Conservation (phyloP, 2,888 invertebrate genomes). For the Drosophila eohydei region DNA sequence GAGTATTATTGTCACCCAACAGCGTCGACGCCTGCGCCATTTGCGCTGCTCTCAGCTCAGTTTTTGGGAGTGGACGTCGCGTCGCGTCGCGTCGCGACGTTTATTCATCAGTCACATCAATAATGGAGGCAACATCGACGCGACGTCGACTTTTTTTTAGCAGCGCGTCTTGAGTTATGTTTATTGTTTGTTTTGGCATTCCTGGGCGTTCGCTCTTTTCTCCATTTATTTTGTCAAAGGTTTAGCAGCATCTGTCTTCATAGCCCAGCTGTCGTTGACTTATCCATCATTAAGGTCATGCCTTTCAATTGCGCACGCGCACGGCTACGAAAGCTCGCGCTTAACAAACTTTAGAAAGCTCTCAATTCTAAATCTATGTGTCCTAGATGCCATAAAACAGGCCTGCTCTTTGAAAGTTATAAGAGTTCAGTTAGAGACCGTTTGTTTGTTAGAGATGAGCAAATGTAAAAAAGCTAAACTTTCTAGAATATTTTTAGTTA, state of each 20-base stretch:
- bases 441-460: neutral
- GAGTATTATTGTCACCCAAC: constrained; percentile 68
- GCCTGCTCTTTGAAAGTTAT: constrained; percentile 7
- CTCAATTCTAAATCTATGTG: constrained; percentile 21
- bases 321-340: constrained; percentile 14
- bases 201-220: constrained; percentile 47
- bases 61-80: constrained; percentile 38
- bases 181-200: constrained; percentile 68
- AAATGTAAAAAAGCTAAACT: neutral
- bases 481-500: neutral
- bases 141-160: constrained; percentile 43
- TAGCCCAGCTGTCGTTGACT: constrained; percentile 49
- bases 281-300: constrained; percentile 69
- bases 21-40: constrained; percentile 61
- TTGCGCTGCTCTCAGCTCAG: constrained; percentile 20
- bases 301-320: constrained; percentile 43
- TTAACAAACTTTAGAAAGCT: constrained; percentile 20
- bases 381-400: constrained; percentile 19
- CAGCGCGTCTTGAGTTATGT: constrained; percentile 61
- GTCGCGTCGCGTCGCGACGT: constrained; percentile 30
- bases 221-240: constrained; percentile 33
- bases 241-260: constrained; percentile 44
- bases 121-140: constrained; percentile 52
- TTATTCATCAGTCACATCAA: constrained; percentile 67
- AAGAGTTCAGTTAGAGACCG: neutral